Base-by-base conservation (phyloP, 2,113 vertebrate species). In the Anseranas semipalmata region DNA sequence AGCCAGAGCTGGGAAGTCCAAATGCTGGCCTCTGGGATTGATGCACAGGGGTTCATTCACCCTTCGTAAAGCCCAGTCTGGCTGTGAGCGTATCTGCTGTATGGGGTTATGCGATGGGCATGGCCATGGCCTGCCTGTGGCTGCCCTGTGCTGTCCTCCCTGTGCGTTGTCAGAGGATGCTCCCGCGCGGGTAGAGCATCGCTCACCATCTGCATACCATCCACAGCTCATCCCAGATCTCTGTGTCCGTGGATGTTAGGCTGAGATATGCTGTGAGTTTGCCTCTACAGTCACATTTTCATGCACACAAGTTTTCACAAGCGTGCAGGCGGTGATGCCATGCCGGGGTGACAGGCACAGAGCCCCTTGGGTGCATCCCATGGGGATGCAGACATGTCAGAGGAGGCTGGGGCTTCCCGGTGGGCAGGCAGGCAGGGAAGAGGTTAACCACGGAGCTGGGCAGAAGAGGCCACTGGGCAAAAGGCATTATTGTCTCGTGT, bases 401-500 rank as follows among this genome's bases (percentile, higher is more conserved):
- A 5, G 4, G 20, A 55, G 45, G 10, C 28, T 74, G 66, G 15
- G 55, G 12, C 11, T 93, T 45, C 41, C 3, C 8, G 17, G 19
- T 24, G 19, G 41, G 16, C 25, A 5, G 1, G 2, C 0, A 0
- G 52, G 87, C 59, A 94, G 93, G 62, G 88, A 94, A 96, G 74
- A 96, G 92, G 92, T 97, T 96, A 97, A 97, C 46, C 9, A 3
- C 52, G 37, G 82, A 56, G 50, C 70, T 0, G 0, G 67, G 71
- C 66, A 91, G 68, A 81, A 90, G 74, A 89, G 79, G 75, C 90
- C 79, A 77, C n/a, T 70, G 86, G 78, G 76, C 86, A 92, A 87
- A 85, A 78, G 71, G 62, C 3, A 3, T 75, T 90, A 70, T 89
- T 91, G 73, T 43, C 90, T 95, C 83, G 58, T 1, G 95, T 97